Base-by-base conservation (phyloP, 2,797 vertebrate genomes). In the Lutjanus argentimaculatus region DNA sequence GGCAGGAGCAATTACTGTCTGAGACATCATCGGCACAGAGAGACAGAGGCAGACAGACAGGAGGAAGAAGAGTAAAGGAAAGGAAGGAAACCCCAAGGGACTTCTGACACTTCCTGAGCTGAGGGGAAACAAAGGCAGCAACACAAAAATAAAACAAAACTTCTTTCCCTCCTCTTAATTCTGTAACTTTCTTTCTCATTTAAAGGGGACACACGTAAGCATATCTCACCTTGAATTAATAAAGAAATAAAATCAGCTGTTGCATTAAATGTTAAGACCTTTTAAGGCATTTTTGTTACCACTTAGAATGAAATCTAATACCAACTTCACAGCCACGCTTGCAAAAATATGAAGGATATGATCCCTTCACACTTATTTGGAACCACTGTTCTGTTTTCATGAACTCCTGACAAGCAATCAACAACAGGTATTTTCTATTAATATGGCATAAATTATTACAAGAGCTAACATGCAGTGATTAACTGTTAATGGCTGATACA, bases 1-100 rank as follows among this genome's bases (percentile, higher is more conserved):
- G 80, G 83, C 14, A 0, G 19, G 30, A 69, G 68, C 45, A 71
- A 85, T 88, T 80, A 80, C 68, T 48, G 66, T 72, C 52, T 56
- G 58, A 75, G 80, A 85, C 43, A 13, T 74, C 66, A 67, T 80
- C 22, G 30, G 63, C 43, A 19, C 30, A 49, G 52, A 49, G 22
- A 25, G 25, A 59, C 58, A 40, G 10, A 69, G 65, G 15, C 16
- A 51, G 57, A 30, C 13, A 19, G 67, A 51, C 15, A 51, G 13
- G 49, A 36, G 42, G 30, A 7, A 17, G 21, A 69, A 53, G 36
- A 16, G n/a, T 5, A 51, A 51, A 58, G 46, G 17, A 42, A 11
- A 71, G 30, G 55, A 64, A 66, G 66, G 69, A 43, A 78, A 76
- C 66, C 42, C 58, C 10, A 7, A 14, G 53, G 14, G 55, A 67